Percentiles rank a stretch among this genome's conserved stretches.
These are phyloP conservation scores for Neopelma chrysocephalum DNA, from an alignment of 2,797 vertebrate genomes.

Conservation along the genomic window DNA sequence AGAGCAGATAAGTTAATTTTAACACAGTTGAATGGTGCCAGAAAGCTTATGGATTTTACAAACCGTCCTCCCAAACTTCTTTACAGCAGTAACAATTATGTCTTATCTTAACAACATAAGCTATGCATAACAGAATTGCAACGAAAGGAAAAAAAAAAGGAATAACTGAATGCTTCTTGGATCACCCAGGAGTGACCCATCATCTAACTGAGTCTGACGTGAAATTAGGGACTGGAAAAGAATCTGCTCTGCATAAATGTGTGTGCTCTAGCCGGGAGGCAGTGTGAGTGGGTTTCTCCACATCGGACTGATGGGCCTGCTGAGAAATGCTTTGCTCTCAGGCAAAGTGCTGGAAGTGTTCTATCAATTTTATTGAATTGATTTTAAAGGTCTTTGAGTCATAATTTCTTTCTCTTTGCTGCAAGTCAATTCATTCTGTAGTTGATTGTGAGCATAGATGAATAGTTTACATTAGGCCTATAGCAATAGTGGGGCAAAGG, in stretches of 20 bases:
- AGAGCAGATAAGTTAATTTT: background rate
- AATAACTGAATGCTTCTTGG: background rate
- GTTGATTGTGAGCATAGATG: conserved; percentile 46
- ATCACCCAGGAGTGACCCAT: background rate
- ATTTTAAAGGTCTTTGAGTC: conserved; percentile 22
- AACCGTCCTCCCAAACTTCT: background rate
- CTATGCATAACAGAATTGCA: background rate
- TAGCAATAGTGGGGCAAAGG: conserved; percentile 7
- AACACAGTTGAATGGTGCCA: background rate
- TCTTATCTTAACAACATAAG: background rate
- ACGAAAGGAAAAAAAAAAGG: background rate
- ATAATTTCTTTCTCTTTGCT: conserved; percentile 27
- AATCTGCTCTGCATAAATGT: background rate
- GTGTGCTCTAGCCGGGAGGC: background rate
- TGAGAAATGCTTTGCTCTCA: conserved; percentile 33
- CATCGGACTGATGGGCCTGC: background rate
- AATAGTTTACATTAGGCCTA: conserved; percentile 46
- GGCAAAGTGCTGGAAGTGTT: conserved; percentile 32
- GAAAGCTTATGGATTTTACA: background rate
- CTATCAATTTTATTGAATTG: conserved; percentile 32
- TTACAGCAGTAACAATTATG: background rate
- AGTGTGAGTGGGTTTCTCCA: fast-evolving
- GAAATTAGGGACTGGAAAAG: background rate
- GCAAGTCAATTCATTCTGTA: background rate
- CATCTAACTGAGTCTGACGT: conserved; percentile 25